Percentiles rank a stretch among this genome's conserved stretches.
Conservation (phyloP, 2,888 invertebrate genomes). For the Xestoiulus laeticollis region DNA sequence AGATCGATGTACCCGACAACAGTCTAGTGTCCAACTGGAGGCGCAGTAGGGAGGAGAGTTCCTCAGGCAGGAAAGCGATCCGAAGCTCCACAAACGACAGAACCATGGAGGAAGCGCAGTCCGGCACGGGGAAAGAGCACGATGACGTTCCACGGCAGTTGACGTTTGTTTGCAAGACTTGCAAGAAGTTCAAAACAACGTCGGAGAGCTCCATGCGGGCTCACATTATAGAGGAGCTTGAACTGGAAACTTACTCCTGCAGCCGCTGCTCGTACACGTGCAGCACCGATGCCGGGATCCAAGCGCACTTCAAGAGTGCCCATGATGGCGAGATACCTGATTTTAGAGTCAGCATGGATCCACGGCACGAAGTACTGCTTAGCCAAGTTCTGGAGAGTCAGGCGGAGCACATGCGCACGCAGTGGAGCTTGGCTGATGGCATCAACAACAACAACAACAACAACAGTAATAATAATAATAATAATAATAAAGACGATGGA, state of each 20-base stretch:
- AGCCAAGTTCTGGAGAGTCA: not conserved
- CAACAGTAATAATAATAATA: not conserved
- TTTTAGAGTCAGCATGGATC: not conserved
- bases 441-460: not conserved
- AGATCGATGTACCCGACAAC: slow-evolving; percentile 12
- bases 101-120: too few relatives aligned
- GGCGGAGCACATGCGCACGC: not conserved
- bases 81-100: not conserved
- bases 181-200: slow-evolving; percentile 2
- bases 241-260: slow-evolving; percentile 50
- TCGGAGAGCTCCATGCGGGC: not conserved
- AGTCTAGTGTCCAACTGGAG: not conserved
- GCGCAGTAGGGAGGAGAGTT: not conserved
- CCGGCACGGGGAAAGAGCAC: too few relatives aligned
- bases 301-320: slow-evolving; percentile 32
- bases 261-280: not conserved
- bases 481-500: not conserved
- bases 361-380: not conserved
- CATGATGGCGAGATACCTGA: not conserved
- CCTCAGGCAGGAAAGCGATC: not conserved
- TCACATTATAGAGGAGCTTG: not conserved
- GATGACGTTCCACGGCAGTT: not conserved
- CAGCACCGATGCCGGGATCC: not conserved
- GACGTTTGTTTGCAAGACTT: not conserved
- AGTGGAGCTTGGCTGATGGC: not conserved